These are phyloP conservation scores for Bagarius yarrelli DNA, from an alignment of 2,113 vertebrate species.

Conservation along the genomic window DNA sequence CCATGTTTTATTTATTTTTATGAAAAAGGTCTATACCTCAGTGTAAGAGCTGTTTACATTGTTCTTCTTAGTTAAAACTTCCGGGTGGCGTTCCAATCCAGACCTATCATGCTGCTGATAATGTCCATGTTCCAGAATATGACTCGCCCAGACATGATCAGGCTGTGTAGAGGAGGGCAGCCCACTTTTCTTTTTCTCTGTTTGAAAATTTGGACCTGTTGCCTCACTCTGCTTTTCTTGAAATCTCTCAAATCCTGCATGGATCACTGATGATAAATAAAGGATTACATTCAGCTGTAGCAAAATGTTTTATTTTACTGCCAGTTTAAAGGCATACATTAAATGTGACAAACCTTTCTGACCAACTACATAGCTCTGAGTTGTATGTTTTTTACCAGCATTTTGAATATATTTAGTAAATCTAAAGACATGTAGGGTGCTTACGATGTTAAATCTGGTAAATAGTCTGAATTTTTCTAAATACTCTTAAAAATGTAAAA, in stretches of 20 bases:
- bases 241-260: background rate
- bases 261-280: background rate
- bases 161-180: conserved; percentile 23
- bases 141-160: conserved; percentile 40
- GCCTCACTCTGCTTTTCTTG: background rate
- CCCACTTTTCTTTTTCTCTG: conserved; percentile 40
- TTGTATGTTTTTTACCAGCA: background rate
- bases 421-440: background rate
- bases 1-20: background rate
- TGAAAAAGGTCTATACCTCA: conserved; percentile 53
- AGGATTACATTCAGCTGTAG: background rate
- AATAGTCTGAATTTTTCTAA: too few species aligned
- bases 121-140: conserved; percentile 53
- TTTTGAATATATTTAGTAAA: background rate
- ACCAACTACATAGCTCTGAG: background rate
- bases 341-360: background rate
- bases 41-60: conserved; percentile 59
- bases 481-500: too few species aligned
- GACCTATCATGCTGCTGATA: conserved; percentile 58
- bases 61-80: conserved; percentile 60
- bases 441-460: background rate
- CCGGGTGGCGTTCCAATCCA: conserved; percentile 48
- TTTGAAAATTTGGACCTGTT: conserved; percentile 1
- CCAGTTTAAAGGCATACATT: background rate
- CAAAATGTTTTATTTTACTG: background rate